Percentiles rank a stretch among this genome's conserved stretches.
Evolutionary conservation across 2,797 vertebrate species (phyloP).

Genomic region (Antrozous pallidus): DNA sequence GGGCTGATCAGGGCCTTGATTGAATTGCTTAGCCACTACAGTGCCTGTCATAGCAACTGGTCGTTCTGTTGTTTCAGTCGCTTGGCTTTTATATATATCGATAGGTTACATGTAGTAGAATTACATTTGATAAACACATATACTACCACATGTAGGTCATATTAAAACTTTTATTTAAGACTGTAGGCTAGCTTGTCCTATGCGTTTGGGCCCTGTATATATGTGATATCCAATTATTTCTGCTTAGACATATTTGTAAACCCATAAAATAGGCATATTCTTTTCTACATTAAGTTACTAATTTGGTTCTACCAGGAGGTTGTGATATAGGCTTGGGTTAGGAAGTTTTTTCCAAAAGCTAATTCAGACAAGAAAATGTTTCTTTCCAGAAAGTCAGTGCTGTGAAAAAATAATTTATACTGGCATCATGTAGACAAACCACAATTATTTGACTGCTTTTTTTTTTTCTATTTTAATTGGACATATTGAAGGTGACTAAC

Average conservation of each 20-base stretch:
- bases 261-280: not conserved
- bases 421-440: not conserved
- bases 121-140: not conserved
- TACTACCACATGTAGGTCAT: not conserved
- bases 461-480: slow-evolving; percentile 20
- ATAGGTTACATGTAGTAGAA: not conserved
- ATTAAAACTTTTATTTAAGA: not conserved
- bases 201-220: not conserved
- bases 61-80: too few relatives aligned
- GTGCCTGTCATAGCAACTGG: too few relatives aligned
- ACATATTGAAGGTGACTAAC: not conserved
- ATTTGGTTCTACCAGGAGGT: not conserved
- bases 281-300: not conserved
- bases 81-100: too few relatives aligned
- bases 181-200: not conserved
- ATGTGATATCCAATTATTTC: not conserved
- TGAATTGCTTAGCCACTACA: too few relatives aligned
- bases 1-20: too few relatives aligned
- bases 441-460: not conserved
- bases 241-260: not conserved
- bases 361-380: not conserved
- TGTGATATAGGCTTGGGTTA: not conserved
- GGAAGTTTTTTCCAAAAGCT: slow-evolving; percentile 12
- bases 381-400: not conserved
- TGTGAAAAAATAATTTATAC: not conserved